Conservation (phyloP, 2,113 vertebrate species). For the Lethenteron camtschaticum region DNA sequence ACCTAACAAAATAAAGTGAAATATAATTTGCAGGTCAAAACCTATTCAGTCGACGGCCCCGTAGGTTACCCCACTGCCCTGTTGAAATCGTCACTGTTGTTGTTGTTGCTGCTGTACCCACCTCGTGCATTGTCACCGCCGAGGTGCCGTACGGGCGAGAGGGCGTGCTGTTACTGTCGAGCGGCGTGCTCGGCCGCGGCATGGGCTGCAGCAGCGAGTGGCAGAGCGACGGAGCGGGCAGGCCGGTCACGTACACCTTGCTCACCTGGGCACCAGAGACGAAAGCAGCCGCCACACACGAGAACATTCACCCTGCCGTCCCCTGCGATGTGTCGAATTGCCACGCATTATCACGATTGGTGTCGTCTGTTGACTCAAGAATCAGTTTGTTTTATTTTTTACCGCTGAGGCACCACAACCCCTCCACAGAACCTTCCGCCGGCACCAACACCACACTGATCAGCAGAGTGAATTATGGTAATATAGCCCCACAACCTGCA, state of each 20-base stretch:
- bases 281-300: constrained; percentile 2
- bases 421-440: not conserved
- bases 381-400: not conserved
- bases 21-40: too few relatives aligned
- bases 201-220: constrained; percentile 31
- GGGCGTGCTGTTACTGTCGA: constrained; percentile 51
- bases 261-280: constrained; percentile 37
- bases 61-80: too few relatives aligned
- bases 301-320: not conserved
- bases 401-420: too few relatives aligned
- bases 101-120: too few relatives aligned
- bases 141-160: constrained; percentile 34
- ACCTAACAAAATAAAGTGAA: too few relatives aligned
- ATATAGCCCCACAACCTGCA: not conserved
- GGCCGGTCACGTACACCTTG: constrained; percentile 66
- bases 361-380: not conserved
- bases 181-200: constrained; percentile 34
- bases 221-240: constrained; percentile 40
- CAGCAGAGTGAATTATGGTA: not conserved
- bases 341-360: not conserved
- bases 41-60: too few relatives aligned
- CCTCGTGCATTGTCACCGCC: too few relatives aligned
- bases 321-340: not conserved
- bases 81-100: too few relatives aligned
- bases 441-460: not conserved